phyloP scores from a whole-genome alignment of 2,797 vertebrate genomes.

The Sebastes nivosus region DNA sequence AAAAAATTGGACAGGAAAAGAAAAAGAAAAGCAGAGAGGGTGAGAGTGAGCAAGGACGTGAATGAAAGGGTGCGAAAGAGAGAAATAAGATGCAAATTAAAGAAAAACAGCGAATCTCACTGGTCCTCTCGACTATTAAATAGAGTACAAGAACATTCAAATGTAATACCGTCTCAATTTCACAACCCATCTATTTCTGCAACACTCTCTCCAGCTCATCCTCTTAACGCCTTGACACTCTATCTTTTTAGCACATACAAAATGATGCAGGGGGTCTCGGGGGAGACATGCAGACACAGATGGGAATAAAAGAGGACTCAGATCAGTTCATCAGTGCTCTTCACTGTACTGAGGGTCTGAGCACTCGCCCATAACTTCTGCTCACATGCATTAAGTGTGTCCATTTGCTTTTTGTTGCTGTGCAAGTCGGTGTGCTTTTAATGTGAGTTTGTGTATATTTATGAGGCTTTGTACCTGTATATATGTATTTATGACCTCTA shows the following conservation, averaged over 20 bases:
- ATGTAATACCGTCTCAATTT: conserved; percentile 78
- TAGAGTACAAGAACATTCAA: conserved; percentile 65
- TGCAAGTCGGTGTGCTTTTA: not conserved
- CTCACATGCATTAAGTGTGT: not conserved
- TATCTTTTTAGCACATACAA: conserved; percentile 72
- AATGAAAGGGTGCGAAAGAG: conserved; percentile 39
- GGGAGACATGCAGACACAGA: conserved; percentile 49
- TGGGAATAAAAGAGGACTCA: conserved; percentile 32
- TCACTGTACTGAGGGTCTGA: conserved; percentile 8
- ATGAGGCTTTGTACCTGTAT: not conserved
- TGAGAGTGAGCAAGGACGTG: not conserved
- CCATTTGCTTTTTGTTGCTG: not conserved
- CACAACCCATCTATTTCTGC: conserved; percentile 77
- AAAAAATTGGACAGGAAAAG: not conserved
- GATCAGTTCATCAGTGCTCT: conserved; percentile 23
- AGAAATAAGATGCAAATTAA: conserved; percentile 72
- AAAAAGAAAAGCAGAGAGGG: not conserved
- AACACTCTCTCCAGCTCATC: conserved; percentile 73
- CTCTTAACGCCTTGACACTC: conserved; percentile 71
- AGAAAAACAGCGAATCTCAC: conserved; percentile 70
- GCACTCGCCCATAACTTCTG: not conserved
- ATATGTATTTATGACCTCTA: not conserved
- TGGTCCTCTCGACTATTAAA: conserved; percentile 68
- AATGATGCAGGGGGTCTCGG: conserved; percentile 60
- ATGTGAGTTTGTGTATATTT: not conserved